Evolutionary conservation across 2,113 vertebrate species (phyloP), one percentile per base, ranked within the genome.

Genomic region (Morphnarchus princeps): DNA sequence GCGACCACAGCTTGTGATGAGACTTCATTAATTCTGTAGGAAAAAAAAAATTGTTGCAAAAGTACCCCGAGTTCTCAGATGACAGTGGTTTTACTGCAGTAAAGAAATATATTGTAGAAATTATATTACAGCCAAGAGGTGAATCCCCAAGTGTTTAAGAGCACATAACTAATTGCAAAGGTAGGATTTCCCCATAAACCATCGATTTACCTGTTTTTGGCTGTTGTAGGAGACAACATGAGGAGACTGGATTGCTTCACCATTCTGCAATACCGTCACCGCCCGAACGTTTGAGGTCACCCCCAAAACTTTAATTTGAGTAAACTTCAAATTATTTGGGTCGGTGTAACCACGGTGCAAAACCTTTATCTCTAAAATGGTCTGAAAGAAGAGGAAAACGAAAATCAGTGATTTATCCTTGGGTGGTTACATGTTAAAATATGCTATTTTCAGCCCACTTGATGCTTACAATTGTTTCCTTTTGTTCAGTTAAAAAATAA

Each of bases 241-340:
- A 26, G 42, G 19, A 32, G 63, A 62, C 6, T 57, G 50, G 24
- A 89, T 9, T 6, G 18, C 20, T n/a, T 47, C 38, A 11, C 43
- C 74, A 6, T 73, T 72, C 40, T 76, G 45, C 34, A 16, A 63
- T 11, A 89, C 50, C 7, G 4, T 62, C 65, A 95, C 70, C 25
- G 34, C 11, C 31, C 1, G 19, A 10, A 94, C 63, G 1, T 43
- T 4, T 19, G 89, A 85, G 57, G 69, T 70, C 82, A 95, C 49
- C 43, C 97, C 97, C 62, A 97, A 74, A 72, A 98, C 69, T 45
- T 7, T 92, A 76, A 98, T 95, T 42, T 78, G 45, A 22, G 59
- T 84, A 65, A 98, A 97, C 10, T 11, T 91, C 81, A 97, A 80
- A 21, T 92, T 81, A 34, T 95, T 50, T 7, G 93, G 70, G 28